phyloP scores from a whole-genome alignment of 2,888 invertebrate genomes.

The Zhengitettix transpicula region DNA sequence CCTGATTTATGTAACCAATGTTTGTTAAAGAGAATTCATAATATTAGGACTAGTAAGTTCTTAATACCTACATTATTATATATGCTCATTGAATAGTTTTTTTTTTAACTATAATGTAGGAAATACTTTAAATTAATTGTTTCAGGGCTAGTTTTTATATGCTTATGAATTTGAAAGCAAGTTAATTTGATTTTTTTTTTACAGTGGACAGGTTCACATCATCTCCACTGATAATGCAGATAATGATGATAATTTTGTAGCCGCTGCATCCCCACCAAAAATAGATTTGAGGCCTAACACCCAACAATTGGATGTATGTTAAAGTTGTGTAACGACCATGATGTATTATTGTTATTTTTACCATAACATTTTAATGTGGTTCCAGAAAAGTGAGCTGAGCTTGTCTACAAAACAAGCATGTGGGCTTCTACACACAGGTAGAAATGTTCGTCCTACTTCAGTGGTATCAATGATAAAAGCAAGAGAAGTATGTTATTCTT shows the following conservation, averaged over 20 bases:
- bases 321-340: not conserved
- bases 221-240: constrained; percentile 22
- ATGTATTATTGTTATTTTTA: not conserved
- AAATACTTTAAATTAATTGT: too few relatives aligned
- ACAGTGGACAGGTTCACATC: constrained; percentile 26
- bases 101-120: too few relatives aligned
- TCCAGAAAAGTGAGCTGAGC: constrained; percentile 34
- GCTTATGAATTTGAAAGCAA: too few relatives aligned
- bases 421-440: constrained; percentile 21
- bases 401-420: constrained; percentile 29
- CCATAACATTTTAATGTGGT: constrained; percentile 11
- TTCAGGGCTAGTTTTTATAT: too few relatives aligned
- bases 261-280: constrained; percentile 23
- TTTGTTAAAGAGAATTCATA: too few relatives aligned
- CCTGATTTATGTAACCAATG: too few relatives aligned
- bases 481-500: constrained; percentile 19
- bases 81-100: too few relatives aligned
- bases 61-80: too few relatives aligned
- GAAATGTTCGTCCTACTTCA: constrained; percentile 18
- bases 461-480: constrained; percentile 28
- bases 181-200: constrained; percentile 8
- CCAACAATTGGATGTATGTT: constrained; percentile 28
- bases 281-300: constrained; percentile 27
- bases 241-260: constrained; percentile 21
- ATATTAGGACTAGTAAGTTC: too few relatives aligned